Conservation (phyloP, 2,113 vertebrate genomes). For the Nipponia nippon region DNA sequence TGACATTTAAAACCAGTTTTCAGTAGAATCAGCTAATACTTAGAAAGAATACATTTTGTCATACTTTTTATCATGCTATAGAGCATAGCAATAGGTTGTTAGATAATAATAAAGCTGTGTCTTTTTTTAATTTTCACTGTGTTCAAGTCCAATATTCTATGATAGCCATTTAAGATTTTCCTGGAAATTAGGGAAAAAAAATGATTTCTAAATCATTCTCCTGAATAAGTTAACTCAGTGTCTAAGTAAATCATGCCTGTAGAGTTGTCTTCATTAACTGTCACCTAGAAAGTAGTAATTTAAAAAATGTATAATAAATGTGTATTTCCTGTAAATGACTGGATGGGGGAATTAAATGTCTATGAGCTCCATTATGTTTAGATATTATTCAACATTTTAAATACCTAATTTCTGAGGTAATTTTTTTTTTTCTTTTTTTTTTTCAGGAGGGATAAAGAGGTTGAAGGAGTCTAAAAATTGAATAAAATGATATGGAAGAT, state of each 20-base stretch:
- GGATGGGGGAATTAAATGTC: neutral
- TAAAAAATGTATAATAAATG: neutral
- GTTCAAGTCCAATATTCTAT: neutral
- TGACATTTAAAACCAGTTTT: conserved; percentile 44
- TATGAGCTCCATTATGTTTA: neutral
- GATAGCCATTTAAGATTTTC: neutral
- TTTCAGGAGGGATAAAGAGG: fast-evolving
- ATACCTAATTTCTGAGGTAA: neutral
- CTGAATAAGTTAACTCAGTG: neutral
- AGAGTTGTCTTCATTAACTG: neutral
- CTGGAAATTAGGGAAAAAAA: neutral
- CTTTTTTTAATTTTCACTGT: neutral
- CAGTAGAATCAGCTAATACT: neutral
- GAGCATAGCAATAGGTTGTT: neutral
- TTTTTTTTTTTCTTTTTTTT: no score
- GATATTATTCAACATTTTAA: neutral
- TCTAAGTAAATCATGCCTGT: neutral
- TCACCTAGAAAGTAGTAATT: neutral
- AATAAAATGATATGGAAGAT: neutral
- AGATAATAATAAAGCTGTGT: neutral
- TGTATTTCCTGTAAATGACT: neutral
- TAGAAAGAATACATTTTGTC: neutral
- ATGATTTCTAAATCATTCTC: neutral
- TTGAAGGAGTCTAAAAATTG: neutral
- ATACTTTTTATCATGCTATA: neutral